Evolutionary conservation across 1,140 invertebrate species (phyloP).

Genomic region (Hypothenemus hampei): DNA sequence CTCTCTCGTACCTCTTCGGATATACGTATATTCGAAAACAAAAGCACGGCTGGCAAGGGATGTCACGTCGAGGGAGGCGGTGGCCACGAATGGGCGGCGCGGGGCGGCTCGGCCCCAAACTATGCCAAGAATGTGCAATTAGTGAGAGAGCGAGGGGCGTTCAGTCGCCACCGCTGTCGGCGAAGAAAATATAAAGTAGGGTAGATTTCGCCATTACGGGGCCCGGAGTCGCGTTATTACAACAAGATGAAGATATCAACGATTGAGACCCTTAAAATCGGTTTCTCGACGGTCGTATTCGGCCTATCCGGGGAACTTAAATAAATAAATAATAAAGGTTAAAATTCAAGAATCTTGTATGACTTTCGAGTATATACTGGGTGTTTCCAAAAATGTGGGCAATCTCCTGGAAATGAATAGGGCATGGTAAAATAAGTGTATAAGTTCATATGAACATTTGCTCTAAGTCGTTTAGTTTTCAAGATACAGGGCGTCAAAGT

Average conservation of each 20-base stretch:
- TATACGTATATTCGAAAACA: slow-evolving; percentile 21
- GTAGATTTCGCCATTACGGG: slow-evolving; percentile 39
- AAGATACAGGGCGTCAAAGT: too few relatives aligned
- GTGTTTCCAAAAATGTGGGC: too few relatives aligned
- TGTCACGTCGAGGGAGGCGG: slow-evolving; percentile 21
- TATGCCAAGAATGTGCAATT: slow-evolving; percentile 88
- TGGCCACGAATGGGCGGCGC: slow-evolving; percentile 38
- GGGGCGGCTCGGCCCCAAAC: slow-evolving; percentile 57
- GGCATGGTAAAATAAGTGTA: too few relatives aligned
- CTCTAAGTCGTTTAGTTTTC: too few relatives aligned
- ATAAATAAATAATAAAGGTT: too few relatives aligned
- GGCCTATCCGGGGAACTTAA: too few relatives aligned
- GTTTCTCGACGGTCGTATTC: too few relatives aligned
- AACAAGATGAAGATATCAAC: slow-evolving; percentile 27
- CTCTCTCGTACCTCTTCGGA: slow-evolving; percentile 15
- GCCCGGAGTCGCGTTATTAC: slow-evolving; percentile 23
- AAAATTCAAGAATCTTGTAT: too few relatives aligned
- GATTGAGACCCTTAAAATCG: too few relatives aligned
- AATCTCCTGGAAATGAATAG: too few relatives aligned
- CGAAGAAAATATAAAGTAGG: slow-evolving; percentile 61
- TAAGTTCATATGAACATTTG: too few relatives aligned
- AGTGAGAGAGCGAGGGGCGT: slow-evolving; percentile 51
- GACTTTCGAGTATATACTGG: too few relatives aligned
- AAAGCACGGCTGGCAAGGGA: slow-evolving; percentile 35
- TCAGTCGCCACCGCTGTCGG: slow-evolving; percentile 32